These are phyloP conservation scores for Apteryx owenii DNA, from an alignment of 2,113 vertebrate genomes.

Conservation along the genomic window DNA sequence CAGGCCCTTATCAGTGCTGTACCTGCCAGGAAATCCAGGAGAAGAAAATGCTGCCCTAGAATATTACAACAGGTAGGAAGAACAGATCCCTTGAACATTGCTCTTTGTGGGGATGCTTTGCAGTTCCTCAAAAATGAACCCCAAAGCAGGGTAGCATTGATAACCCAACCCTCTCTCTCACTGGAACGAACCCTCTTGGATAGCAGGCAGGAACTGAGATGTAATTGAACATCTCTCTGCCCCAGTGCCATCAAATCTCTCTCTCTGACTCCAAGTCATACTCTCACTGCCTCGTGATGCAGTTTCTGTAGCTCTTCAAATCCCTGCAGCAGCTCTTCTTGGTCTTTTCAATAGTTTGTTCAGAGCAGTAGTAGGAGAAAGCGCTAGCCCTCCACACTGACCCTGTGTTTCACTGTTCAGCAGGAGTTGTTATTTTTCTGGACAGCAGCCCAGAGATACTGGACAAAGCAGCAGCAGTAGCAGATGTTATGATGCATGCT, in stretches of 20 bases:
- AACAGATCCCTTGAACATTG: not conserved
- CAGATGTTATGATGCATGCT: conserved; percentile 41
- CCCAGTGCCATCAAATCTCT: not conserved
- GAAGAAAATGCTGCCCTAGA: not conserved
- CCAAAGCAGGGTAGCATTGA: not conserved
- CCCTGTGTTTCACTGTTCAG: not conserved
- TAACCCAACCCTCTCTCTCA: not conserved
- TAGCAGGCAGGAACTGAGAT: not conserved
- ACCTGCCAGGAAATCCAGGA: not conserved
- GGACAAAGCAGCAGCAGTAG: conserved; percentile 38
- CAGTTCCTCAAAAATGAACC: not conserved
- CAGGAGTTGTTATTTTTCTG: conserved; percentile 45
- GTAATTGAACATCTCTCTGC: not conserved
- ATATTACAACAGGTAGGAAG: not conserved
- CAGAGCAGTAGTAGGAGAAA: conserved; percentile 11
- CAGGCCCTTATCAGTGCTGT: not conserved
- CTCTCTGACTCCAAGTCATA: not conserved
- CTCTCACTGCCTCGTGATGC: not conserved
- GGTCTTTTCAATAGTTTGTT: not conserved
- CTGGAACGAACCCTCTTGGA: not conserved
- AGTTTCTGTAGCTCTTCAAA: conserved; percentile 17
- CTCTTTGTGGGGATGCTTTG: not conserved
- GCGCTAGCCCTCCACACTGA: conserved; percentile 1
- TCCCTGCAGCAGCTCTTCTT: not conserved
- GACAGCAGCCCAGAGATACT: conserved; percentile 45